Conservation (phyloP, 2,113 vertebrate genomes). For the Pangasianodon gigas region DNA sequence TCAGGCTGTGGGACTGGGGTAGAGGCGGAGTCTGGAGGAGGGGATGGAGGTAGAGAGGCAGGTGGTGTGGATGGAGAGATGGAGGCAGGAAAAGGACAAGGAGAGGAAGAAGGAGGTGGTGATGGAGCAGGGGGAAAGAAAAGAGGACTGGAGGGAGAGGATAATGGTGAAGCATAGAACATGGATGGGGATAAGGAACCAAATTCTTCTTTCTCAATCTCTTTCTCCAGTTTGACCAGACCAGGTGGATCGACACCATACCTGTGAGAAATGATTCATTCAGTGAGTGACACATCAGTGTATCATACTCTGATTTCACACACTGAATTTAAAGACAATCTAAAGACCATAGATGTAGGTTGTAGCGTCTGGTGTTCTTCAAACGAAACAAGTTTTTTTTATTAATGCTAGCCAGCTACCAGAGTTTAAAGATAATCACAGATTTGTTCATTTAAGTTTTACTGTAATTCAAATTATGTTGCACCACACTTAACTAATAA, state of each 20-base stretch:
- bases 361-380: background rate
- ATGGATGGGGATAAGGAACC: constrained; percentile 78
- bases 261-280: constrained; percentile 66
- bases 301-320: background rate
- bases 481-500: background rate
- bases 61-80: constrained; percentile 56
- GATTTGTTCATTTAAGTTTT: background rate
- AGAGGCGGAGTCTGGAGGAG: constrained; percentile 45
- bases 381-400: background rate
- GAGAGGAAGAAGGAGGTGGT: constrained; percentile 48
- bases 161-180: constrained; percentile 55
- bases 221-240: constrained; percentile 92
- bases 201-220: constrained; percentile 90
- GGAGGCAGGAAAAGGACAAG: constrained; percentile 40
- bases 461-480: background rate
- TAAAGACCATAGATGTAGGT: background rate
- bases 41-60: constrained; percentile 49
- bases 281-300: background rate
- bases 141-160: constrained; percentile 58
- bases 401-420: background rate
- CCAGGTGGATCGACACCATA: constrained; percentile 91
- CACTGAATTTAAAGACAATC: background rate
- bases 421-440: background rate
- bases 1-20: constrained; percentile 29
- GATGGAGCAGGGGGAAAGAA: constrained; percentile 48